A percentile compares a stretch with the other conserved stretches of the same genome.
Conservation (phyloP, 2,888 invertebrate species). For the Cheilosia variabilis region DNA sequence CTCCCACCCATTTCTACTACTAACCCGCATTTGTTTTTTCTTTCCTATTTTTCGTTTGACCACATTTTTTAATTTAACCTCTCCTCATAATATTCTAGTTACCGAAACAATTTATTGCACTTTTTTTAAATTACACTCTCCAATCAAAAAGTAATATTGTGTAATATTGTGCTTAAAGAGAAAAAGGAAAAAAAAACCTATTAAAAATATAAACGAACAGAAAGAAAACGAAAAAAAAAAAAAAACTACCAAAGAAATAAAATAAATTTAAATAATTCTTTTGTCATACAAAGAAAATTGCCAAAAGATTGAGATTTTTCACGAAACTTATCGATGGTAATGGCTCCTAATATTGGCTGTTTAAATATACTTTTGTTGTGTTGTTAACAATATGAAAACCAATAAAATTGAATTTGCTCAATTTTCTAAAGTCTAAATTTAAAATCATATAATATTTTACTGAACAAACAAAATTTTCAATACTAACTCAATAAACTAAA, state of each 20-base stretch:
- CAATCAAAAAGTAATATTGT: constrained; percentile 83
- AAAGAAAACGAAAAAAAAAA: constrained; percentile 67
- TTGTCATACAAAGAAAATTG: constrained; percentile 83
- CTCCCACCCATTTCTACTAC: constrained; percentile 44
- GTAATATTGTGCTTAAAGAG: constrained; percentile 78
- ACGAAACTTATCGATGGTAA: constrained; percentile 84
- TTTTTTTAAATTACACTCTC: constrained; percentile 76
- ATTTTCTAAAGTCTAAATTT: constrained; percentile 35
- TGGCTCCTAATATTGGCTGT: constrained; percentile 84
- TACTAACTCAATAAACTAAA: constrained; percentile 32
- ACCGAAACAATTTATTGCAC: constrained; percentile 67
- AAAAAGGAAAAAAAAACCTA: constrained; percentile 54
- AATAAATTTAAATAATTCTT: constrained; percentile 82
- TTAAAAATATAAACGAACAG: constrained; percentile 42
- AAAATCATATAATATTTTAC: constrained; percentile 54
- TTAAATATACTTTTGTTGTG: constrained; percentile 76
- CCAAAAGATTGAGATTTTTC: constrained; percentile 84
- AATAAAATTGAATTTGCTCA: constrained; percentile 72
- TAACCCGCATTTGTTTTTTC: neutral
- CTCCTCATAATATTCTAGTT: constrained; percentile 46
- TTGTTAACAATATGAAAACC: constrained; percentile 60
- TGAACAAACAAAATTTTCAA: constrained; percentile 69
- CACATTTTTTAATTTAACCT: constrained; percentile 35
- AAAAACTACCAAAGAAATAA: constrained; percentile 73
- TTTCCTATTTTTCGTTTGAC: constrained; percentile 2